These are phyloP conservation scores for Sebastes steindachneri DNA, from an alignment of 2,797 vertebrate genomes.

Conservation along the genomic window DNA sequence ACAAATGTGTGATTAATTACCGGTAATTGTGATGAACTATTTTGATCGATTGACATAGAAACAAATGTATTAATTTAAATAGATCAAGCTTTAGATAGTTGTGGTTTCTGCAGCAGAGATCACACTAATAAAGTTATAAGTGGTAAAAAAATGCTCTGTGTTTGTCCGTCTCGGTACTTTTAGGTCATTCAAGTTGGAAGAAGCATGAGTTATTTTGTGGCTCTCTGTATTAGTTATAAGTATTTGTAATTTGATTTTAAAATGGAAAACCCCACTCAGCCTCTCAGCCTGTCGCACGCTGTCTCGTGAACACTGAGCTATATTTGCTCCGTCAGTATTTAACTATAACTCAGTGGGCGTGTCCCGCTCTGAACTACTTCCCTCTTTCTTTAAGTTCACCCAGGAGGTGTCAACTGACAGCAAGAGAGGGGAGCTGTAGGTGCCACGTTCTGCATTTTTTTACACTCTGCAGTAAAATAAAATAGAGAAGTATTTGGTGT, in stretches of 20 bases:
- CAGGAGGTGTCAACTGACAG: conserved; percentile 24
- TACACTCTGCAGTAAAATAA: background rate
- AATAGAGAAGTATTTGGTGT: conserved; percentile 4
- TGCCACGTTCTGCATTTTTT: background rate
- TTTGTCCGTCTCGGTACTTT: background rate
- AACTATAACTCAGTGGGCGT: conserved; percentile 7
- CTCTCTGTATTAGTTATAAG: background rate
- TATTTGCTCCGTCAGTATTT: conserved; percentile 25
- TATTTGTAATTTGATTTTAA: background rate
- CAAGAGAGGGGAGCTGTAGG: background rate
- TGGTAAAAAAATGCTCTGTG: background rate
- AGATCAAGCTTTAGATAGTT: too few species aligned
- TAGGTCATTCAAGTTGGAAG: background rate
- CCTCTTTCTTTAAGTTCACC: background rate
- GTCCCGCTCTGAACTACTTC: conserved; percentile 7
- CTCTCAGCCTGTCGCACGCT: background rate
- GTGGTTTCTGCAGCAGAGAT: background rate
- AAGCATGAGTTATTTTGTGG: background rate
- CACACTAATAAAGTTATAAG: background rate
- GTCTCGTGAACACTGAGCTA: conserved; percentile 26
- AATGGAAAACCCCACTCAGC: background rate
- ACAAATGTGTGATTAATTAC: too few species aligned
- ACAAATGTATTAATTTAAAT: background rate
- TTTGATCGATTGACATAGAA: too few species aligned
- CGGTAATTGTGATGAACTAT: too few species aligned